phyloP scores from a whole-genome alignment of 2,797 vertebrate species.

The Tapirus indicus region DNA sequence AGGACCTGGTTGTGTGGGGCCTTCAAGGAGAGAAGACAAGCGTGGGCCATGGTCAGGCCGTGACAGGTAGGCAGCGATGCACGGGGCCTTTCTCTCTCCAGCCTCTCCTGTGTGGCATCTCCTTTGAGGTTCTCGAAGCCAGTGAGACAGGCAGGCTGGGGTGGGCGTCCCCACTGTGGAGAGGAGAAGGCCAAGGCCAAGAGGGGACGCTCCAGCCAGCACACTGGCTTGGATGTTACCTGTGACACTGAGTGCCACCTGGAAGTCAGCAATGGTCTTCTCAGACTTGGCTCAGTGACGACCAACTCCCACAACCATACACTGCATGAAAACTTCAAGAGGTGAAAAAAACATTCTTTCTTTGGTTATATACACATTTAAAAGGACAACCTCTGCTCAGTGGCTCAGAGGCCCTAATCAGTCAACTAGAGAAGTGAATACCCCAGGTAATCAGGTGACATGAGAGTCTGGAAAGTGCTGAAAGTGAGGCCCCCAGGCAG shows the following conservation, averaged over 20 bases:
- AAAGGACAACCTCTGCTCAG: not conserved
- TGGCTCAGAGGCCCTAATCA: not conserved
- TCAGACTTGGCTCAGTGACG: not conserved
- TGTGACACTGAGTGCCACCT: not conserved
- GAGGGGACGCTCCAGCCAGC: not conserved
- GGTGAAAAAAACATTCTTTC: not conserved
- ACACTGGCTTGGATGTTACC: not conserved
- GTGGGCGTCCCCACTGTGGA: fast-evolving
- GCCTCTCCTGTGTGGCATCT: not conserved
- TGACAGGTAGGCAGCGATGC: fast-evolving
- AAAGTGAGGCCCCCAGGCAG: not conserved
- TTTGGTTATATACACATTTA: conserved; percentile 5
- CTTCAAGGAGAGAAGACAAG: not conserved
- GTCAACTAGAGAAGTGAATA: not conserved
- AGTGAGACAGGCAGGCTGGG: not conserved
- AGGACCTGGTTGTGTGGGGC: not conserved
- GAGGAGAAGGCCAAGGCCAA: not conserved
- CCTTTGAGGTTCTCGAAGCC: not conserved
- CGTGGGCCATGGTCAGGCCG: fast-evolving
- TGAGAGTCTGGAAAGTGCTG: not conserved
- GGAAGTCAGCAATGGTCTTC: not conserved
- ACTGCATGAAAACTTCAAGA: not conserved
- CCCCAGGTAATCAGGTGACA: not conserved
- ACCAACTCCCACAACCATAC: not conserved
- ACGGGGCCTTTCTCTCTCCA: not conserved